Base-by-base conservation (phyloP, 1,140 invertebrate genomes). In the Diabrotica virgifera region DNA sequence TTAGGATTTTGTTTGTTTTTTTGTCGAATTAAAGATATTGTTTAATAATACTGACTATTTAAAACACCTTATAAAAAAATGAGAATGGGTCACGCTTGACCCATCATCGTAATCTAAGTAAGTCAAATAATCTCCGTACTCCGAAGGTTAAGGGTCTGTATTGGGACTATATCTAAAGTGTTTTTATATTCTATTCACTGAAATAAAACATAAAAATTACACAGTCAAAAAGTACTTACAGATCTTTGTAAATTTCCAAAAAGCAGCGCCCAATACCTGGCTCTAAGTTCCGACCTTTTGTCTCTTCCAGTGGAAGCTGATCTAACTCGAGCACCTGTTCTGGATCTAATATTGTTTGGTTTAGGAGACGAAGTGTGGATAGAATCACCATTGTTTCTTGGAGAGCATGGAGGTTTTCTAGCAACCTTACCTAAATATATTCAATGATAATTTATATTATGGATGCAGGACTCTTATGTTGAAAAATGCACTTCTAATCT, bases 241-340 rank as follows among this genome's bases (percentile, higher is more conserved):
- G 95, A 93, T 73, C 95, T 80, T 79, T 95, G 90, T 53, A 98
- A 81, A 81, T 97, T 97, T 52, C 95, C 94, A 83, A 97, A 97
- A 38, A 98, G 80, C 74, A 96, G 87, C 5, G 94, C 93, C 96
- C 96, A 98, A 77, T 97, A 97, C 52, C 95, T 80, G 14, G 93
- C 92, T 70, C 93, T 86, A 13, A 96, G 78, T 81, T 96, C 94
- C 6, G 90, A 92, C 71, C 90, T 89, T 79, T 93, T 94, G 76
- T 94, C 92, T 14, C 92, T 80, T 14, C 92, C 92, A 5, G 91
- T 92, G 5, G 92, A 94, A 38, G 91, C 91, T 36, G 92, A 94
- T 71, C 92, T 82, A 2, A 93, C 80, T 80, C 89, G 82, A 8
- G 85, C 76, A 51, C 84, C 84, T 54, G 79, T 79, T 72, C 77